Evolutionary conservation across 2,113 vertebrate genomes (phyloP).

Genomic region (Callaeas wilsoni): DNA sequence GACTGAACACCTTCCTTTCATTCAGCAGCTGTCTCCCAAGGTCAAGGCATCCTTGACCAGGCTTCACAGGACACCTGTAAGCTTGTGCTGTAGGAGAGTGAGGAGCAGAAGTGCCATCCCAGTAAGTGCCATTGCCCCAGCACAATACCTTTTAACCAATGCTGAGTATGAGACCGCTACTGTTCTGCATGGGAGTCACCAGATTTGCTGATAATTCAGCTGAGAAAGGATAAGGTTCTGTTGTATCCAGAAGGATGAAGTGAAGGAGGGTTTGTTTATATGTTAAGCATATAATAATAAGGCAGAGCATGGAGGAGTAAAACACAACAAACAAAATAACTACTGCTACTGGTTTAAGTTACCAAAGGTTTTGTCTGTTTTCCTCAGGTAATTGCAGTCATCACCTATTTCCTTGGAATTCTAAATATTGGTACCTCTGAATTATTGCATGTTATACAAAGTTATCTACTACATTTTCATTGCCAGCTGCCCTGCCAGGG

Average conservation of each 20-base stretch:
- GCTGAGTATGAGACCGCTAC: accelerated
- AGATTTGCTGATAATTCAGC: not conserved
- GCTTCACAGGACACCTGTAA: not conserved
- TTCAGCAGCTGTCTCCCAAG: not conserved
- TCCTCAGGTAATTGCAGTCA: not conserved
- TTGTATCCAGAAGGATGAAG: not conserved
- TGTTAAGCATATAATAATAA: not conserved
- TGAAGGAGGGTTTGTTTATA: not conserved
- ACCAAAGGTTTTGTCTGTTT: not conserved
- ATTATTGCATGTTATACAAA: not conserved
- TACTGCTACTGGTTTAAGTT: not conserved
- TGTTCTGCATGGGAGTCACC: accelerated
- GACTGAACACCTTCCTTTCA: not conserved
- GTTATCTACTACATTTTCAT: not conserved
- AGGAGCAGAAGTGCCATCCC: not conserved
- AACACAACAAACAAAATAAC: not conserved
- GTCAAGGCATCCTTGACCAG: not conserved
- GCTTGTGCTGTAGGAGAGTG: not conserved
- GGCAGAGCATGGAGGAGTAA: not conserved
- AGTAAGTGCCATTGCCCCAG: not conserved
- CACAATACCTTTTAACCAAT: not conserved
- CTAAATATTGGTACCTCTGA: not conserved
- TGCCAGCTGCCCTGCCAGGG: not conserved
- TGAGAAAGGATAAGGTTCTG: not conserved
- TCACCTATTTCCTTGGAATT: not conserved